phyloP scores from a whole-genome alignment of 2,888 invertebrate species.

The Oligia latruncula region DNA sequence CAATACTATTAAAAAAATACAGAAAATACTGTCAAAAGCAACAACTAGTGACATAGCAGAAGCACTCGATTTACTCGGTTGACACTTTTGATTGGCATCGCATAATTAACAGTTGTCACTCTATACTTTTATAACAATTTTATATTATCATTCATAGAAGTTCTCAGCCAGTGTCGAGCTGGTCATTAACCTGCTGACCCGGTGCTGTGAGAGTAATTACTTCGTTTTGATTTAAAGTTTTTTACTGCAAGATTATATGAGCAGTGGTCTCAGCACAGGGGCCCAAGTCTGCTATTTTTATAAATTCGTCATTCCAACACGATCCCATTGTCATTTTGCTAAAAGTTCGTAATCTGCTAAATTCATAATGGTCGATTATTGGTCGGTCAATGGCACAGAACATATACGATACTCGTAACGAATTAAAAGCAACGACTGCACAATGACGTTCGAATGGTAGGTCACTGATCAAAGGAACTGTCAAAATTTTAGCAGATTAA shows the following conservation, averaged over 20 bases:
- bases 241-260: not conserved
- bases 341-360: too few relatives aligned
- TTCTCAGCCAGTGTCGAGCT: not conserved
- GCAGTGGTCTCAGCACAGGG: not conserved
- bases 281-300: too few relatives aligned
- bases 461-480: too few relatives aligned
- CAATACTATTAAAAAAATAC: too few relatives aligned
- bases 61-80: constrained; percentile 29
- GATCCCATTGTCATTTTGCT: too few relatives aligned
- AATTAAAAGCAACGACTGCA: too few relatives aligned
- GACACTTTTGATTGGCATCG: constrained; percentile 24
- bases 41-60: not conserved
- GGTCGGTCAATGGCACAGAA: too few relatives aligned
- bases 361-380: too few relatives aligned
- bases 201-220: not conserved
- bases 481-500: too few relatives aligned
- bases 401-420: too few relatives aligned
- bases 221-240: constrained; percentile 2
- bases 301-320: too few relatives aligned
- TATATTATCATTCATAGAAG: constrained; percentile 44
- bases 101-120: constrained; percentile 18
- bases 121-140: constrained; percentile 44
- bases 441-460: too few relatives aligned
- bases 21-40: not conserved
- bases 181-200: constrained; percentile 32